phyloP scores from a whole-genome alignment of 2,113 vertebrate genomes.

The Varanus komodoensis region DNA sequence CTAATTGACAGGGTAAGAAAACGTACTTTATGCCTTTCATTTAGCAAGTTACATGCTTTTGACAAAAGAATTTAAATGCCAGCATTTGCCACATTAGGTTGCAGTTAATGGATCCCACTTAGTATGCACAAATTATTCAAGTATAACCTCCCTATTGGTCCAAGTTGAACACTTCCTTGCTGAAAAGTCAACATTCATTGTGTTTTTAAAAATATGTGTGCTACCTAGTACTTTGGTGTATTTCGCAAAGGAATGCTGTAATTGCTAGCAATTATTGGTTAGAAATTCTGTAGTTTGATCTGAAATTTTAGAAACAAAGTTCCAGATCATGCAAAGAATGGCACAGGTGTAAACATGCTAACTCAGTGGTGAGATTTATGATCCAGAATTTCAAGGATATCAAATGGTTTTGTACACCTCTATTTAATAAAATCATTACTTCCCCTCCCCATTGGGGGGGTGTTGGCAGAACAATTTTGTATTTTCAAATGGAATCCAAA shows the following conservation, averaged over 20 bases:
- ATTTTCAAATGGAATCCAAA: neutral
- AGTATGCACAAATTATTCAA: slow-evolving; percentile 1
- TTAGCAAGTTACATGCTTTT: slow-evolving; percentile 74
- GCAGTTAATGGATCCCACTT: slow-evolving; percentile 55
- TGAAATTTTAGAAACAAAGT: slow-evolving; percentile 15
- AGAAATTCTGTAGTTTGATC: slow-evolving; percentile 26
- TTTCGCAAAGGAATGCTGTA: slow-evolving; percentile 65
- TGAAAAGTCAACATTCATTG: slow-evolving; percentile 54
- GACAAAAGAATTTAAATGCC: slow-evolving; percentile 62
- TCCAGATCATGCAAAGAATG: slow-evolving; percentile 30
- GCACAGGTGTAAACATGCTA: slow-evolving; percentile 8
- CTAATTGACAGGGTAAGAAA: slow-evolving; percentile 87
- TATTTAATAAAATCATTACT: neutral
- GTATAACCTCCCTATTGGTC: neutral
- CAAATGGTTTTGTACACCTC: slow-evolving; percentile 20
- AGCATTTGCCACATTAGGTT: slow-evolving; percentile 51
- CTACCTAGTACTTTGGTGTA: slow-evolving; percentile 55
- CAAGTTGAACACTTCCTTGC: slow-evolving; percentile 47
- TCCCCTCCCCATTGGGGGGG: neutral
- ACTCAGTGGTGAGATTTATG: slow-evolving; percentile 20
- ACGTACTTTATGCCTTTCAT: slow-evolving; percentile 69
- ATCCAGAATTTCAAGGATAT: slow-evolving; percentile 37
- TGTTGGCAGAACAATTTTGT: neutral
- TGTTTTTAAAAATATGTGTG: slow-evolving; percentile 52
- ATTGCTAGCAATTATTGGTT: slow-evolving; percentile 60